Evolutionary conservation across 2,797 vertebrate species (phyloP), one percentile per base, ranked within the genome.

Genomic region (Alcedo atthis): DNA sequence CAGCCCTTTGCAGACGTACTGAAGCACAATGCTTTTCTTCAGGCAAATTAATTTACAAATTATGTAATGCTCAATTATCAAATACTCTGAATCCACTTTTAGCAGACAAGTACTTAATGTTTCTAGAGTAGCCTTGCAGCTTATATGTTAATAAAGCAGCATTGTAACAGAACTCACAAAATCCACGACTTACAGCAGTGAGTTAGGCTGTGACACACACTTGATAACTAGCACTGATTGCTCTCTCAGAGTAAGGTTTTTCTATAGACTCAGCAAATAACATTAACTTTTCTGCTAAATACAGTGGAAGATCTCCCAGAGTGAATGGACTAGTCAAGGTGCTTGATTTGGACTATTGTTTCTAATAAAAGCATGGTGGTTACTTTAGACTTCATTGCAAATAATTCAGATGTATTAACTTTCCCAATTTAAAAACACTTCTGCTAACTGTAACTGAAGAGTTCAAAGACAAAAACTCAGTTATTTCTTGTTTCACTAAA

Each of bases 401-500:
- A 92, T 89, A 96, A 95, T 81, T 89, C 80, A 26, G 15, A 82
- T 86, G 30, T 79, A 78, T 79, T 69, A 63, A 79, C 69, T 94
- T 73, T 79, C 55, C 45, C 74, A 73, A 49, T 94, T 92, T 62
- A 64, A 85, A 87, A 85, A 74, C 70, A 82, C 48, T 78, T 64
- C 33, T 32, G 69, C 81, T 91, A 94, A 92, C 88, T 75, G 35
- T 70, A 76, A 92, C 77, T 57, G 95, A 89, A 85, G 58, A 32
- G 51, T 89, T 89, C 78, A 92, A 94, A 96, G 89, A 93, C 77
- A 90, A 46, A 90, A 95, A 78, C 69, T 45, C 28, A 93, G 19
- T 58, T 69, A 84, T 93, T 96, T 95, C 84, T 86, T 62, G 55
- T 85, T 95, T 96, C 73, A 83, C 93, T 82, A 32, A 87, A 94